These are phyloP conservation scores for Drosophila murphyi DNA, from an alignment of 1,140 invertebrate genomes.

Conservation along the genomic window DNA sequence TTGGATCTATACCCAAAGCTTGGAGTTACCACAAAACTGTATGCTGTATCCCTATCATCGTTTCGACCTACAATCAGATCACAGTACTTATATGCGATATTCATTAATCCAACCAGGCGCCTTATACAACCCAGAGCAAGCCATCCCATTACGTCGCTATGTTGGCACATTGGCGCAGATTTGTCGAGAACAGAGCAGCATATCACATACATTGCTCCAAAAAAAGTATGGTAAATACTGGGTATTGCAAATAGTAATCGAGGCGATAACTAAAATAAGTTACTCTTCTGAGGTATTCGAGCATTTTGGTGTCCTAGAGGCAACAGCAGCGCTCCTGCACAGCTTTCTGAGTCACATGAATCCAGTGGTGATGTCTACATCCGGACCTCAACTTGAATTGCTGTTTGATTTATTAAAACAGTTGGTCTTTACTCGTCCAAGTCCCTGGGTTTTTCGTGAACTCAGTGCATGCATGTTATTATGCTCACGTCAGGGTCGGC, in stretches of 20 bases:
- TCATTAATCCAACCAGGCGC: conserved; percentile 41
- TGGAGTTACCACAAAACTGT: conserved; percentile 58
- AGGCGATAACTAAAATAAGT: conserved; percentile 65
- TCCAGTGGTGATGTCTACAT: not conserved
- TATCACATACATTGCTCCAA: conserved; percentile 44
- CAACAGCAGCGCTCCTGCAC: conserved; percentile 52
- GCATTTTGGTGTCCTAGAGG: conserved; percentile 70
- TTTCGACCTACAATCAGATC: conserved; percentile 35
- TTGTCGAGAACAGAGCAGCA: conserved; percentile 40
- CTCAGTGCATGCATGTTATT: conserved; percentile 62
- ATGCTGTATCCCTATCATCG: conserved; percentile 58
- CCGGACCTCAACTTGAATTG: conserved; percentile 13
- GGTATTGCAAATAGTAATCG: conserved; percentile 54
- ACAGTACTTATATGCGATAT: not conserved
- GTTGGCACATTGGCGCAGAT: conserved; percentile 64
- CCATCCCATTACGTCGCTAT: conserved; percentile 65
- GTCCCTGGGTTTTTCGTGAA: conserved; percentile 67
- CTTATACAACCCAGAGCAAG: conserved; percentile 54
- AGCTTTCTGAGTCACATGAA: conserved; percentile 39
- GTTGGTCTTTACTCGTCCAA: conserved; percentile 69
- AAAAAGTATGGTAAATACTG: conserved; percentile 50
- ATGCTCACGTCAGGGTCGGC: conserved; percentile 30
- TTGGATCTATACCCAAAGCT: conserved; percentile 51
- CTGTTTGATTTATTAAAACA: conserved; percentile 67
- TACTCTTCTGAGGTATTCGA: conserved; percentile 64